phyloP scores from a whole-genome alignment of 2,888 invertebrate genomes.

The Apamea monoglypha region DNA sequence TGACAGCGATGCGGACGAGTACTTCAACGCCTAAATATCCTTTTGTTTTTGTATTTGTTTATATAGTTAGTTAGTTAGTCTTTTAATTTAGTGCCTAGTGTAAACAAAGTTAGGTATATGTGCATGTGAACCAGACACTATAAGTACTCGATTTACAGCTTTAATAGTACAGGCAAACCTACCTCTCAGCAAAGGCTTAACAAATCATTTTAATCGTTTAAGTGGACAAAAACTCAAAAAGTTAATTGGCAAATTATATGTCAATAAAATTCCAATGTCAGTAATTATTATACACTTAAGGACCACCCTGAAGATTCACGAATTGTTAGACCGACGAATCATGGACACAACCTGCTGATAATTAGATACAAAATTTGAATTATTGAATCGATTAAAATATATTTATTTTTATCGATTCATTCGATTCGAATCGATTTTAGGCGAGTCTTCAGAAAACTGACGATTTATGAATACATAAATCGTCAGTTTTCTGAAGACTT shows the following conservation, averaged over 20 bases:
- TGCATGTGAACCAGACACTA: background rate
- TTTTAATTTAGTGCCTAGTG: too few relatives aligned
- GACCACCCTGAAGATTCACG: constrained; percentile 30
- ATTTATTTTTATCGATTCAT: too few relatives aligned
- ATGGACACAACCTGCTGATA: background rate
- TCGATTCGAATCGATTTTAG: too few relatives aligned
- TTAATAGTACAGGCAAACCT: background rate
- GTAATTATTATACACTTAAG: constrained; percentile 44
- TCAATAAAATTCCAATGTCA: constrained; percentile 14
- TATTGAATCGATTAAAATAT: constrained; percentile 15
- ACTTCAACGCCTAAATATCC: too few relatives aligned
- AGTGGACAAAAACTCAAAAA: constrained; percentile 11
- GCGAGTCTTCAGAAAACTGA: too few relatives aligned
- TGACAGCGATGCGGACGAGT: too few relatives aligned
- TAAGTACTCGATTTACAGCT: background rate
- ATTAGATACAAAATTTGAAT: constrained; percentile 18
- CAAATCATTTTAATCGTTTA: background rate
- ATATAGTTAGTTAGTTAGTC: too few relatives aligned
- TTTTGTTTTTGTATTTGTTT: too few relatives aligned
- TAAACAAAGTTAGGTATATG: background rate
- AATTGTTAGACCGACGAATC: constrained; percentile 1
- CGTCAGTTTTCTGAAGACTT: background rate
- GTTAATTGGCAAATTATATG: constrained; percentile 1
- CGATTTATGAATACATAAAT: too few relatives aligned
- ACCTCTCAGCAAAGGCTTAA: background rate